Evolutionary conservation across 2,797 vertebrate genomes (phyloP).

Genomic region (Pseudocheirus occidentalis): DNA sequence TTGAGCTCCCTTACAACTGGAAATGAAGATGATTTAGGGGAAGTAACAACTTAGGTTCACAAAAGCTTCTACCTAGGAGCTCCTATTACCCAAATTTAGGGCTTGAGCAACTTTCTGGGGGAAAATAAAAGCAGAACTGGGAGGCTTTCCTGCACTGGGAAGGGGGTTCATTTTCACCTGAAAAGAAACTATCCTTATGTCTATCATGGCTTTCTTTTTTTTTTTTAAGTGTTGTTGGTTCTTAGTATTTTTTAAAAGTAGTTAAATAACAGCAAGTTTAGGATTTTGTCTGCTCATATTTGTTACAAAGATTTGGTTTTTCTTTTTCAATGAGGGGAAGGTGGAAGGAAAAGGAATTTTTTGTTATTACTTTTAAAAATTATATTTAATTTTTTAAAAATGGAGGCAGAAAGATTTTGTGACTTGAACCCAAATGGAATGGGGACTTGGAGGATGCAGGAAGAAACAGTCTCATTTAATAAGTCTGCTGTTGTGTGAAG

Average conservation of each 20-base stretch:
- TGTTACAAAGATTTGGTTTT: background rate
- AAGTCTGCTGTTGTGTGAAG: background rate
- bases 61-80: slow-evolving; percentile 26
- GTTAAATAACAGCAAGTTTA: background rate
- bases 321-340: background rate
- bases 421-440: background rate
- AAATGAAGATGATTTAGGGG: slow-evolving; percentile 49
- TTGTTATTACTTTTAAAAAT: background rate
- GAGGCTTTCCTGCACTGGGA: background rate
- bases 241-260: background rate
- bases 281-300: background rate
- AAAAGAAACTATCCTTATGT: background rate
- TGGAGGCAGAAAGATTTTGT: background rate
- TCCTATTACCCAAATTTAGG: slow-evolving; percentile 10
- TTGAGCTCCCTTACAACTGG: slow-evolving; percentile 18
- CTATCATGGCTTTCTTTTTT: background rate
- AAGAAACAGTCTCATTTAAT: background rate
- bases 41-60: slow-evolving; percentile 13
- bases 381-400: background rate
- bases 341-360: background rate
- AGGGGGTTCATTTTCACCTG: background rate
- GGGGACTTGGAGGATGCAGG: background rate
- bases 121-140: background rate
- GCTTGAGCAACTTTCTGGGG: background rate
- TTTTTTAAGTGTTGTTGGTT: too few species aligned